Conservation (phyloP, 2,113 vertebrate species). For the Tyto alba region DNA sequence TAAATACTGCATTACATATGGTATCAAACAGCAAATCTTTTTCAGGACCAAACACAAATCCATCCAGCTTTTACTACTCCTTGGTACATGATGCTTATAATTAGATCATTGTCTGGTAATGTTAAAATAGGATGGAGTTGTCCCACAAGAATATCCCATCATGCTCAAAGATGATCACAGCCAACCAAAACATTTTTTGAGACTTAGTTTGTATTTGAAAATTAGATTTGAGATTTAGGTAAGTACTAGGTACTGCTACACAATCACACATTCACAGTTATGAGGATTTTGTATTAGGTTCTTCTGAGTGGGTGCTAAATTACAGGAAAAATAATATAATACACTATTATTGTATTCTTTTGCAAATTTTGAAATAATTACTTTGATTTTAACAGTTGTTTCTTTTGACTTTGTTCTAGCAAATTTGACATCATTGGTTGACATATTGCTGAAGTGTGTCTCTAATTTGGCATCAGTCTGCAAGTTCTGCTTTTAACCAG, state of each 20-base stretch:
- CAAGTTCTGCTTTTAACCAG: not conserved
- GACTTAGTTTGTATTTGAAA: not conserved
- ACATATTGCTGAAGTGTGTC: not conserved
- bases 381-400: not conserved
- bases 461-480: not conserved
- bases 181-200: not conserved
- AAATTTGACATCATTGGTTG: not conserved
- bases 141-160: not conserved
- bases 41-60: not conserved
- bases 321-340: not conserved
- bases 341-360: not conserved
- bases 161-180: not conserved
- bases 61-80: not conserved
- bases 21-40: not conserved
- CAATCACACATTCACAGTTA: rapidly evolving
- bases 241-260: not conserved
- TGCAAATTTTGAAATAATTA: not conserved
- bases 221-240: not conserved
- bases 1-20: not conserved
- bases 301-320: not conserved
- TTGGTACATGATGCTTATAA: not conserved
- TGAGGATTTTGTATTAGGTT: not conserved
- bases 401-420: not conserved
- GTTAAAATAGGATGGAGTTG: not conserved
- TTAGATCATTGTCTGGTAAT: not conserved